Percentiles rank a stretch among this genome's conserved stretches.
These are phyloP conservation scores for Ancistrus triradiatus DNA, from an alignment of 2,113 vertebrate species.

Conservation along the genomic window DNA sequence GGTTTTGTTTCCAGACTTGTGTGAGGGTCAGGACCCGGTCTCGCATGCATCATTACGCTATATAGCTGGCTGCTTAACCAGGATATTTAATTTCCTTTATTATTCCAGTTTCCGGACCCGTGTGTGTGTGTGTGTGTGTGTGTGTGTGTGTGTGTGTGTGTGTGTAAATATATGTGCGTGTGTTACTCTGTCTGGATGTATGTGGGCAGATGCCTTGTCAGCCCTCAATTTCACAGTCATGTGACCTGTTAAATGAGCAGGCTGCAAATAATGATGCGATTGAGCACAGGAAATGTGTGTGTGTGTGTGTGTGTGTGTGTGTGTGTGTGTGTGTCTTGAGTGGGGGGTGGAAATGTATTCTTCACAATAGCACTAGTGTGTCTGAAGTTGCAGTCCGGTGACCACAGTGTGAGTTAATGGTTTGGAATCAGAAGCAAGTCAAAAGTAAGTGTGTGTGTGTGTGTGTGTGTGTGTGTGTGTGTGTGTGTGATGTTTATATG, in stretches of 20 bases:
- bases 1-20: too few species aligned
- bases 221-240: conserved; percentile 31
- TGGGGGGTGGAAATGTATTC: conserved; percentile 3
- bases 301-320: conserved; percentile 23
- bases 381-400: conserved; percentile 20
- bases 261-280: conserved; percentile 25
- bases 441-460: conserved; percentile 2
- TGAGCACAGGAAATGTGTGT: conserved; percentile 18
- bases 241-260: conserved; percentile 22
- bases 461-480: conserved; percentile 25
- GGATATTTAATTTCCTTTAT: too few species aligned
- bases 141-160: conserved; percentile 5
- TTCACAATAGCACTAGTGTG: conserved; percentile 36
- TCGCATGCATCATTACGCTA: too few species aligned
- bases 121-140: neutral
- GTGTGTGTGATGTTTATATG: too few species aligned
- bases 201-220: conserved; percentile 30
- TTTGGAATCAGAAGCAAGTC: conserved; percentile 15
- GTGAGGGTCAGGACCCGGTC: too few species aligned
- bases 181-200: conserved; percentile 6
- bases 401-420: conserved; percentile 21
- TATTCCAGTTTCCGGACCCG: too few species aligned
- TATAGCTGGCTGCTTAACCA: too few species aligned
- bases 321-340: conserved; percentile 32
- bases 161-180: neutral